Evolutionary conservation across 2,888 invertebrate species (phyloP), one percentile per base, ranked within the genome.

Genomic region (Catotricha subobsoleta): DNA sequence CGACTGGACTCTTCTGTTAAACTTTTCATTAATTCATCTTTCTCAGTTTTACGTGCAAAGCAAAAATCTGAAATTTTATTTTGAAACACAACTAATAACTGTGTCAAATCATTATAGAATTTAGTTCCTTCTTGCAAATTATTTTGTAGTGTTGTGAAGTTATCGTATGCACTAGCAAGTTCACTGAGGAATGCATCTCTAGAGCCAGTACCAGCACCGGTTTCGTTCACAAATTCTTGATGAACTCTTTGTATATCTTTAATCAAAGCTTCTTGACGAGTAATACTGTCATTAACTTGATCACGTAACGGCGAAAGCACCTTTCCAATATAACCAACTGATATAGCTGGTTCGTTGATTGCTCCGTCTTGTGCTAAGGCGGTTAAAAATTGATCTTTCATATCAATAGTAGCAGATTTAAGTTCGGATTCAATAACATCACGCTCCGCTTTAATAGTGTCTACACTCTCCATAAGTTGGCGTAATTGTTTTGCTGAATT

Each of bases 11-110:
- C 77, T 50, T 81, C 80, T 45, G 92, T 91, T 44, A 97, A 69
- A 66, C 95, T 94, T 61, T 90, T 86, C 61, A 98, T 66, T 50
- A 97, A 66, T 61, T 99, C 98, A 52, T 99, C 98, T 62, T 97
- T 97, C 64, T 99, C 98, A 1, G 97, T 97, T 67, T 91, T 91
- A 25, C 98, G 81, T 29, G 98, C 98, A 66, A 98, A 98, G 62
- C 92, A 92, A 65, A 86, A 97, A 68, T 99, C 98, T 7, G 83
- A 80, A 45, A 97, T 87, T 67, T 97, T 97, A 65, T 86, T 92
- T 71, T 98, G 98, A 67, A 94, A 90, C 43, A 81, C 80, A 15
- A 97, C 78, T 57, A 98, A 67, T 53, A 98, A 66, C 71, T 92
- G 71, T n/a, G 88, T 88, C 47, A 90, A 68, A 64, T 88, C 86